Evolutionary conservation across 2,113 vertebrate genomes (phyloP).

Genomic region (Clarias magur): DNA sequence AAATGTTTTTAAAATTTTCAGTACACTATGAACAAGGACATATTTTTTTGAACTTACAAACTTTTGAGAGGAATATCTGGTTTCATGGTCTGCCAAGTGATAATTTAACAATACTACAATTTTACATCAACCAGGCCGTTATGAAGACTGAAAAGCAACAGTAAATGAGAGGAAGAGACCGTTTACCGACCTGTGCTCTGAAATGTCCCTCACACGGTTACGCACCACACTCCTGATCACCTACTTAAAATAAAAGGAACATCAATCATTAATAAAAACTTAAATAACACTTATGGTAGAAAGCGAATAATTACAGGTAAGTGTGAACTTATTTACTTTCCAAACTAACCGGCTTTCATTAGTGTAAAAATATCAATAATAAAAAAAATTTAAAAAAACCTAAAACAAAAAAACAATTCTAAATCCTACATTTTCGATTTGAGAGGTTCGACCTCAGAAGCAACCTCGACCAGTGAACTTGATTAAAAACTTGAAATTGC

Average conservation of each 20-base stretch:
- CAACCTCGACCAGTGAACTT: conserved; percentile 49
- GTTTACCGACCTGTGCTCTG: conserved; percentile 62
- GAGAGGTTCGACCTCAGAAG: conserved; percentile 21
- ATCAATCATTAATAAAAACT: conserved; percentile 61
- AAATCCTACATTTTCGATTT: conserved; percentile 41
- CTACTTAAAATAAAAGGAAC: conserved; percentile 68
- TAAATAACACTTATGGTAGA: conserved; percentile 68
- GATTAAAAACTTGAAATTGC: conserved; percentile 26
- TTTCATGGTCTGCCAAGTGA: background rate
- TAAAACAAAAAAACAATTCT: background rate
- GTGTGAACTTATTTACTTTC: conserved; percentile 57
- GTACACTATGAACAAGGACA: background rate
- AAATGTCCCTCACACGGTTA: conserved; percentile 62
- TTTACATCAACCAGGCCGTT: conserved; percentile 29
- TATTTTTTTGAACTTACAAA: background rate
- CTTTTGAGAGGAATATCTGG: background rate
- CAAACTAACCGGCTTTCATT: conserved; percentile 54
- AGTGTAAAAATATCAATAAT: conserved; percentile 29
- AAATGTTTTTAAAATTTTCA: background rate
- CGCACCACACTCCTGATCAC: conserved; percentile 62
- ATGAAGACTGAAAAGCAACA: conserved; percentile 29
- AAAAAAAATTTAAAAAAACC: no score
- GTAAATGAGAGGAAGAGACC: conserved; percentile 34
- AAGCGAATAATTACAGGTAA: conserved; percentile 66
- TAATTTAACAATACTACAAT: background rate